Base-by-base conservation (phyloP, 2,888 invertebrate genomes). In the Acholoe squamosa region DNA sequence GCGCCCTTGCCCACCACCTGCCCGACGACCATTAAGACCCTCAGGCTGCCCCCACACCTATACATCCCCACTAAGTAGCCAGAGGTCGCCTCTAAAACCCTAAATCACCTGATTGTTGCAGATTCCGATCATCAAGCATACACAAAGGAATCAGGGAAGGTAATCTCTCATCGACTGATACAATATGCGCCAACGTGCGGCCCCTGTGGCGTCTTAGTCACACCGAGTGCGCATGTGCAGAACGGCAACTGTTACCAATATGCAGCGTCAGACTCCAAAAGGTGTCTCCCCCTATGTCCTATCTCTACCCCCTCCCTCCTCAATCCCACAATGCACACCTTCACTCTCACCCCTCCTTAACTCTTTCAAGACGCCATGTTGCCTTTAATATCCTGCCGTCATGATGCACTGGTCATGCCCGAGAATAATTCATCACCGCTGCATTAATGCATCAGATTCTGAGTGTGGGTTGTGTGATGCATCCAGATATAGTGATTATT, bases 31-130 rank as follows among this genome's bases (percentile, higher is more conserved):
- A 43, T 16, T 22, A n/a, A 5, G 19, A 12, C 84, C 84, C 86
- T 86, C 10, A 25, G 86, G 54, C 7, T 33, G 51, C 43, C 43
- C 25, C 43, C 84, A 14, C n/a, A n/a, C 86, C 31, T 22, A 0
- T 56, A 86, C 28, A 28, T 31, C 25, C 52, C 28, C 16, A 3
- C n/a, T 56, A 54, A 54, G 56, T 33, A 25, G 56, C 31, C 28
- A 54, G 51, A 28, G 52, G 54, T 52, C 86, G 28, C 33, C 84
- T 16, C n/a, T 31, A 34, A 80, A 80, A 52, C 52, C 86, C 56
- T 86, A 86, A 86, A 86, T 86, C 56, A 86, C 52, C 25, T 56
- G 86, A 86, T 86, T 86, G 86, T 54, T 0, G 56, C 22, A 14
- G 86, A 86, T 54, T 52, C 31, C 56, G 86, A 86, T 86, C 86